Evolutionary conservation across 2,113 vertebrate species (phyloP).

Genomic region (Ellobius talpinus): DNA sequence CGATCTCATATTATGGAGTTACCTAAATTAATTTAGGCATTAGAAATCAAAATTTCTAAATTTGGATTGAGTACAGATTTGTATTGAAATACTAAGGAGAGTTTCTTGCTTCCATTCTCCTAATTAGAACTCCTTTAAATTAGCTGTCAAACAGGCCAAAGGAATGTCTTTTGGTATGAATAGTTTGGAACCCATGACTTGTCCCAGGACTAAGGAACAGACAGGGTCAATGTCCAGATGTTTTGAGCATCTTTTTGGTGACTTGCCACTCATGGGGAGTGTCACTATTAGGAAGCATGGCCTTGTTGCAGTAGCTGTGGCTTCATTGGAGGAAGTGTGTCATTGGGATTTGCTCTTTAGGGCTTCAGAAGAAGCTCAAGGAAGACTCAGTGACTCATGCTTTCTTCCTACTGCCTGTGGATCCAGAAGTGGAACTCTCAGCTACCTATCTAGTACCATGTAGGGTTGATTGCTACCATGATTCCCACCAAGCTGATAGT

Average conservation of each 20-base stretch:
- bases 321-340: not conserved
- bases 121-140: not conserved
- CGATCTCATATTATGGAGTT: not conserved
- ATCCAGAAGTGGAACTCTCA: not conserved
- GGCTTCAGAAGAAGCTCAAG: not conserved
- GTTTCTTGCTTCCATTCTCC: not conserved
- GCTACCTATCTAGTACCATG: not conserved
- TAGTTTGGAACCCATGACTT: not conserved
- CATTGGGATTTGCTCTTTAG: not conserved
- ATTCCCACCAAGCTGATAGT: not conserved
- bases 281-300: not conserved
- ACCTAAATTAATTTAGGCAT: not conserved
- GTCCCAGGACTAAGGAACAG: not conserved
- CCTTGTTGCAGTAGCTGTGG: not conserved
- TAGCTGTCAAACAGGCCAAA: not conserved
- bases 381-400: too few relatives aligned
- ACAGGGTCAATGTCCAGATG: not conserved
- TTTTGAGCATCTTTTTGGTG: not conserved
- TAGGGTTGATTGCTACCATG: too few relatives aligned
- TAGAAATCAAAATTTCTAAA: not conserved
- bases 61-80: not conserved
- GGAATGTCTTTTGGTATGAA: not conserved
- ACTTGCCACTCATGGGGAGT: not conserved
- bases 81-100: not conserved
- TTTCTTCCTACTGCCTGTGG: not conserved